Conservation (phyloP, 2,888 invertebrate species). For the Andricus curvator region DNA sequence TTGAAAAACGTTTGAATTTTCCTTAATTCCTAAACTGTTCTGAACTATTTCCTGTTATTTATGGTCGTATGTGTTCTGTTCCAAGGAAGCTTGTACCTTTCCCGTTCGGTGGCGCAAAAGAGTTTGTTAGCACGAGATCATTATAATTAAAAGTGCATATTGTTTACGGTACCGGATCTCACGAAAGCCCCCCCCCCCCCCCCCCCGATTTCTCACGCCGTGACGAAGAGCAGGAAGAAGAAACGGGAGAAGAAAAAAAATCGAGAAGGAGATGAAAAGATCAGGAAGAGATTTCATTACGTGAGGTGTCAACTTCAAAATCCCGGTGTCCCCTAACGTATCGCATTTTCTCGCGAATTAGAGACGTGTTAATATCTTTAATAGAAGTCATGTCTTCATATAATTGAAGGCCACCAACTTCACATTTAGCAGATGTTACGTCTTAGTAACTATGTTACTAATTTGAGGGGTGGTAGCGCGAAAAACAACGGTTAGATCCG, state of each 20-base stretch:
- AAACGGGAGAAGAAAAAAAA: constrained; percentile 41
- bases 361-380: constrained; percentile 17
- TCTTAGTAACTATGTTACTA: not conserved
- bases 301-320: constrained; percentile 42
- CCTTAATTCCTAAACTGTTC: not conserved
- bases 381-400: not conserved
- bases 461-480: too few species aligned
- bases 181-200: constrained; percentile 59
- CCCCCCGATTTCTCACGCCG: constrained; percentile 62
- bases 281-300: constrained; percentile 58
- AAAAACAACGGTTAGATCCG: too few species aligned
- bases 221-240: constrained; percentile 61
- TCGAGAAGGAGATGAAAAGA: constrained; percentile 52
- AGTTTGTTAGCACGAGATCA: constrained; percentile 64
- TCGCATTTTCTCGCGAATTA: constrained; percentile 4
- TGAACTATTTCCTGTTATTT: constrained; percentile 29
- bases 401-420: not conserved
- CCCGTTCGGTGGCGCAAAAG: constrained; percentile 41
- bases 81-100: constrained; percentile 8
- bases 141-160: constrained; percentile 73
- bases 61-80: constrained; percentile 8
- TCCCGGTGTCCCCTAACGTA: not conserved
- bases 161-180: constrained; percentile 67
- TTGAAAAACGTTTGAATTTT: not conserved
- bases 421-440: constrained; percentile 21